phyloP scores from a whole-genome alignment of 2,113 vertebrate species.

The Phodopus roborovskii region DNA sequence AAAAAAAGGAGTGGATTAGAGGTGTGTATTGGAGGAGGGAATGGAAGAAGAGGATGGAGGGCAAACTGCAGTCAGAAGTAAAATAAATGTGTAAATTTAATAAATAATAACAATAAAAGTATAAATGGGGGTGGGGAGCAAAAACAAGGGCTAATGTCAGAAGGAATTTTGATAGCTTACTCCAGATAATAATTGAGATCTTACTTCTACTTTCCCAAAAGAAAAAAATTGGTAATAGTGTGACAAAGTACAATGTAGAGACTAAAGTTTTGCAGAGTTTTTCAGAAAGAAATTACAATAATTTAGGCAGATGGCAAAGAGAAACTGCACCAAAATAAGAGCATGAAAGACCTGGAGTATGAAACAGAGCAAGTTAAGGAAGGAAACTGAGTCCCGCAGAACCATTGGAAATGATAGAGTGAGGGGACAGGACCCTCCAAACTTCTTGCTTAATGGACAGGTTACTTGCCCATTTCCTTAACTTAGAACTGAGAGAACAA shows the following conservation, averaged over 20 bases:
- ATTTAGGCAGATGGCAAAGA: neutral
- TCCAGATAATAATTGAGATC: neutral
- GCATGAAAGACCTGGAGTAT: neutral
- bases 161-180: neutral
- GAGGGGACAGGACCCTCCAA: neutral
- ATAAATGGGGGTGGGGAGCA: neutral
- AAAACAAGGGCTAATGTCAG: neutral
- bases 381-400: neutral
- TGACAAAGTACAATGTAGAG: neutral
- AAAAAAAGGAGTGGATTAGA: too few species aligned
- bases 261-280: neutral
- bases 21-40: too few species aligned
- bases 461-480: neutral
- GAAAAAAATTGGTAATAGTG: neutral
- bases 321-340: neutral
- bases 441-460: neutral
- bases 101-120: neutral
- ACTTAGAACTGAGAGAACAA: neutral
- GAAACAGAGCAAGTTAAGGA: neutral
- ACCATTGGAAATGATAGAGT: neutral
- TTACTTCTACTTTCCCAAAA: constrained; percentile 22
- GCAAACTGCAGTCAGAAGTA: too few species aligned
- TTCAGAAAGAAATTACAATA: neutral
- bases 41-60: too few species aligned
- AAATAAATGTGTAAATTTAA: too few species aligned